Evolutionary conservation across 92 coral and sea anemone genomes (phyloP), one percentile per base, ranked within the genome.

Genomic region (Hydrozoanthus gracilis): DNA sequence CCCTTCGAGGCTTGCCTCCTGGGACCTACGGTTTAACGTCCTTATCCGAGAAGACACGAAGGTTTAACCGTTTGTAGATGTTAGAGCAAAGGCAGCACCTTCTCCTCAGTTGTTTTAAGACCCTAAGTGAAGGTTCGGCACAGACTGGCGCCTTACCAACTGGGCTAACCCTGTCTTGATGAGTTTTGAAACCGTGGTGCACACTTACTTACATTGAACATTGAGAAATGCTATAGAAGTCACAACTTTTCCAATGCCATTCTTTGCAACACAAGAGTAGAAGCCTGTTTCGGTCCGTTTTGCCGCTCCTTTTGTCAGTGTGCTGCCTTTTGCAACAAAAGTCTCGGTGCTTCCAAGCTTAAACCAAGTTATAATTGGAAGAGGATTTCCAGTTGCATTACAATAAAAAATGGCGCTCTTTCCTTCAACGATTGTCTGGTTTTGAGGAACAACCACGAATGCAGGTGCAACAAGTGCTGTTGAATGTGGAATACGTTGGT

Each of bases 321-420:
- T 44, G 5, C 47, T 60, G 4, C 86, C 74, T 7, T 51, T 35
- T 3, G 54, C 14, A 51, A 62, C 5, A 16, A 55, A 17, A 12
- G 60, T 27, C 9, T 61, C 82, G 45, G 35, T 51, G 56, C 44
- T 71, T 10, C 77, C 88, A 44, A 51, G 6, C 66, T 77, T 86
- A 6, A 65, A 86, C 92, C 92, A 86, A 2, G 84, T 56, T 20
- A 90, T 50, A 14, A 39, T 80, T 0, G 92, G 92, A 52, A 51
- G 0, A 9, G 92, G 92, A 75, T 90, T 79, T 6, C 92, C 92
- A 54, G 86, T 82, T 8, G 92, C 92, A 35, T 79, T 72, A 86
- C 92, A 90, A 85, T 13, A 73, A 44, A 89, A 54, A 9, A 47
- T 39, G 7, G 79, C 86, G 8, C 86, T 50, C n/a, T 79, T 20